phyloP scores from a whole-genome alignment of 2,113 vertebrate genomes.

The Anser brachyrhynchus region DNA sequence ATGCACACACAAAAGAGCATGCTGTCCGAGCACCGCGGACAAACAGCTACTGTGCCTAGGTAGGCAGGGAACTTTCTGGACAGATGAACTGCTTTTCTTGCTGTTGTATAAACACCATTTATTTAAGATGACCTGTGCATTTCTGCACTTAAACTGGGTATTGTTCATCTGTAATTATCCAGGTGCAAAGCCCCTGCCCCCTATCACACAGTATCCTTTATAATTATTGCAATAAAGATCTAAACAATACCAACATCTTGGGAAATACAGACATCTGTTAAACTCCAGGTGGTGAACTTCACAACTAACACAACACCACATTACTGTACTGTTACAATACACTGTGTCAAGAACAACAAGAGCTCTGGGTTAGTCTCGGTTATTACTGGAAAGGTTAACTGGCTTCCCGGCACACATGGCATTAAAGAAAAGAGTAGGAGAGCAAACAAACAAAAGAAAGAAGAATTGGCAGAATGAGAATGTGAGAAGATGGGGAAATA shows the following conservation, averaged over 20 bases:
- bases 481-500: slow-evolving; percentile 37
- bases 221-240: slow-evolving; percentile 53
- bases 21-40: slow-evolving; percentile 5
- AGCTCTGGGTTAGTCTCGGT: slow-evolving; percentile 67
- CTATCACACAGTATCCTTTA: slow-evolving; percentile 21
- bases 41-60: slow-evolving; percentile 39
- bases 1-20: slow-evolving; percentile 5
- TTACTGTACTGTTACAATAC: slow-evolving; percentile 74
- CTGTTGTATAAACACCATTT: neutral
- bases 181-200: slow-evolving; percentile 37
- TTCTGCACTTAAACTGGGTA: neutral
- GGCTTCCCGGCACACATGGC: slow-evolving; percentile 46
- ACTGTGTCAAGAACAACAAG: slow-evolving; percentile 71
- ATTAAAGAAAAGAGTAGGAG: slow-evolving; percentile 34
- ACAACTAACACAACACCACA: slow-evolving; percentile 76
- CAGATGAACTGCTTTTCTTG: neutral
- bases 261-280: slow-evolving; percentile 79
- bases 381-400: slow-evolving; percentile 53
- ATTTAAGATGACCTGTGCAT: neutral
- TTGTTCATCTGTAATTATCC: accelerated
- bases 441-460: slow-evolving; percentile 1
- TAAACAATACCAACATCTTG: slow-evolving; percentile 75
- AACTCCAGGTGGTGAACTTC: slow-evolving; percentile 68
- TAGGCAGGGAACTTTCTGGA: slow-evolving; percentile 61
- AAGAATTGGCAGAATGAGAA: slow-evolving; percentile 31